phyloP scores from a whole-genome alignment of 2,888 invertebrate genomes.

The Cataglyphis albicans region DNA sequence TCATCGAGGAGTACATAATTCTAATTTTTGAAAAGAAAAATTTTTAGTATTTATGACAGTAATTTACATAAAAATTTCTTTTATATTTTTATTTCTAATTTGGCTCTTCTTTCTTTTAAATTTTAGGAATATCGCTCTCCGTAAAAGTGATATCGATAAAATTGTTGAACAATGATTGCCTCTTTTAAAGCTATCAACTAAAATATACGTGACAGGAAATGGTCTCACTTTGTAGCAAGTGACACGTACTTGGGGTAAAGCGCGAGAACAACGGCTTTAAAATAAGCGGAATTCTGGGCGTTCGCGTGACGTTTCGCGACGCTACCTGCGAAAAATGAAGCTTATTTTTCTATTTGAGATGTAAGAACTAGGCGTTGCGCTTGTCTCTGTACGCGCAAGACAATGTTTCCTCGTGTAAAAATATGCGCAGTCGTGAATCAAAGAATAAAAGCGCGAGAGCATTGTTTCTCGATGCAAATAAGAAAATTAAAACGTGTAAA shows the following conservation, averaged over 20 bases:
- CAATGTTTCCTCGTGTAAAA: slow-evolving; percentile 20
- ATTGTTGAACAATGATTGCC: slow-evolving; percentile 9
- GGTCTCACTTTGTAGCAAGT: slow-evolving; percentile 74
- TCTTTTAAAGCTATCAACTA: slow-evolving; percentile 35
- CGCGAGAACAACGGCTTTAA: slow-evolving; percentile 59
- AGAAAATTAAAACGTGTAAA: slow-evolving; percentile 3
- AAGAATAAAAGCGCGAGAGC: slow-evolving; percentile 37
- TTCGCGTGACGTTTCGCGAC: slow-evolving; percentile 37
- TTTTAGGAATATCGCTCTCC: not conserved
- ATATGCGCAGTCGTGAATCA: slow-evolving; percentile 48
- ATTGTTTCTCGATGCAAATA: slow-evolving; percentile 41
- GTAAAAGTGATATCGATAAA: slow-evolving; percentile 1
- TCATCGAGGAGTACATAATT: not conserved
- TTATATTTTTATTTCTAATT: not conserved
- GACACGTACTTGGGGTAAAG: slow-evolving; percentile 73
- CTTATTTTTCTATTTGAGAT: slow-evolving; percentile 47
- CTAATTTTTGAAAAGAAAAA: not conserved
- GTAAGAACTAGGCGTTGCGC: slow-evolving; percentile 38
- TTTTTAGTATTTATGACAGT: not conserved
- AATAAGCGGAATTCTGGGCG: slow-evolving; percentile 57
- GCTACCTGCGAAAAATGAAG: slow-evolving; percentile 46
- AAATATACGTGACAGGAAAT: slow-evolving; percentile 70
- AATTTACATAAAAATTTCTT: not conserved
- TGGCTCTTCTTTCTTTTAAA: not conserved
- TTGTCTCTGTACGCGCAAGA: slow-evolving; percentile 20